Base-by-base conservation (phyloP, 2,113 vertebrate genomes). In the Rhea pennata region DNA sequence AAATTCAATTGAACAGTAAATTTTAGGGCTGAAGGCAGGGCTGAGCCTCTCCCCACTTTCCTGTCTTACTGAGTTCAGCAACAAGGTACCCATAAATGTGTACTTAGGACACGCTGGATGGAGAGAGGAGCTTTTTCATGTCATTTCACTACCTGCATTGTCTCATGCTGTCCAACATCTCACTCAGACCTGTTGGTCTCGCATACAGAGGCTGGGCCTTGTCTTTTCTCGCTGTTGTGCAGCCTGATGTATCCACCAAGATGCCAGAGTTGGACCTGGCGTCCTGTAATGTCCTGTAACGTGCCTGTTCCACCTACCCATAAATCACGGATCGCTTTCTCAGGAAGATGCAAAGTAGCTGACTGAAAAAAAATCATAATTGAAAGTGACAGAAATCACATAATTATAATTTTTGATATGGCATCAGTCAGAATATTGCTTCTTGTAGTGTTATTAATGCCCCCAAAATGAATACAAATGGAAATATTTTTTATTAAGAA, bases 191-290 rank as follows among this genome's bases (percentile, higher is more conserved):
- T 66, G 50, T 26, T 69, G 73, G 69, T 29, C 33, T 10, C 26
- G 8, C 0, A 1, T 19, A 5, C 11, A 26, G 64, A 71, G 69
- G 46, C 67, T 3, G 2, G 46, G 36, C 16, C 44, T 56, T 17
- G 0, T 31, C 31, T 15, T 80, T 31, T 9, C 46, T 54, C 79
- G 44, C 31, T 75, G 62, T 27, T 66, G 3, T 24, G 3, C 7
- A 19, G 50, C 40, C 59, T 59, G 54, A 6, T 23, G 22, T 40
- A 58, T 21, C 9, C 48, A 20, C 58, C 14, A 3, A 1, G 3
- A 40, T 1, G n/a, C 6, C 0, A 0, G 20, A 27, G 27, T 11
- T 59, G 66, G 39, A 15, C 36, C 20, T 3, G 1, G 4, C 76
- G 22, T 85, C 69, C 36, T 21, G 16, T 51, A 46, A 65, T 85